Percentiles rank a stretch among this genome's conserved stretches.
Evolutionary conservation across 2,797 vertebrate species (phyloP).

Genomic region (Xenops minutus): DNA sequence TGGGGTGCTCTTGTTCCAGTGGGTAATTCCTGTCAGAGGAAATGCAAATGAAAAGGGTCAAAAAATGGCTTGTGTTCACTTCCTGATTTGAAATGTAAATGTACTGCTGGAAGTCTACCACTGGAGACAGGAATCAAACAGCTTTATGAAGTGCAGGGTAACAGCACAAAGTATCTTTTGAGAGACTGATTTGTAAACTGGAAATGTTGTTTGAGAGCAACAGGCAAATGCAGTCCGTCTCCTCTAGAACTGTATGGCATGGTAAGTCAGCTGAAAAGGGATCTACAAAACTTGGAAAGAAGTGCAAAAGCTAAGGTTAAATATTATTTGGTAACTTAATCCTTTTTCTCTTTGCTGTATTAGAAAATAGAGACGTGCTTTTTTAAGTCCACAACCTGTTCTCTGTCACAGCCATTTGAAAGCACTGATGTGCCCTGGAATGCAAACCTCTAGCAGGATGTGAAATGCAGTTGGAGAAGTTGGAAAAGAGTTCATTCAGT

Average conservation of each 20-base stretch:
- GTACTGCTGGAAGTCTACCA: not conserved
- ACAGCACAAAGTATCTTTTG: not conserved
- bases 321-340: not conserved
- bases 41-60: not conserved
- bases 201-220: not conserved
- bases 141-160: not conserved
- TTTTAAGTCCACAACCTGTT: not conserved
- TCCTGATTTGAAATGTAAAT: slow-evolving; percentile 51
- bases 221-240: not conserved
- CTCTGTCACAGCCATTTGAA: not conserved
- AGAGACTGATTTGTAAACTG: not conserved
- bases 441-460: not conserved
- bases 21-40: slow-evolving; percentile 17
- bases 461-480: not conserved
- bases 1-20: not conserved
- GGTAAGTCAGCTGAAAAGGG: not conserved
- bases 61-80: slow-evolving; percentile 2
- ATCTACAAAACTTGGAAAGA: not conserved
- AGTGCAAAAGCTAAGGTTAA: not conserved
- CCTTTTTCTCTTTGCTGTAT: not conserved
- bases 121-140: not conserved
- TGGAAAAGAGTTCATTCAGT: not conserved
- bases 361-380: not conserved
- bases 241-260: not conserved
- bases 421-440: not conserved